Evolutionary conservation across 1,140 invertebrate genomes (phyloP).

Genomic region (Caenorhabditis latens): DNA sequence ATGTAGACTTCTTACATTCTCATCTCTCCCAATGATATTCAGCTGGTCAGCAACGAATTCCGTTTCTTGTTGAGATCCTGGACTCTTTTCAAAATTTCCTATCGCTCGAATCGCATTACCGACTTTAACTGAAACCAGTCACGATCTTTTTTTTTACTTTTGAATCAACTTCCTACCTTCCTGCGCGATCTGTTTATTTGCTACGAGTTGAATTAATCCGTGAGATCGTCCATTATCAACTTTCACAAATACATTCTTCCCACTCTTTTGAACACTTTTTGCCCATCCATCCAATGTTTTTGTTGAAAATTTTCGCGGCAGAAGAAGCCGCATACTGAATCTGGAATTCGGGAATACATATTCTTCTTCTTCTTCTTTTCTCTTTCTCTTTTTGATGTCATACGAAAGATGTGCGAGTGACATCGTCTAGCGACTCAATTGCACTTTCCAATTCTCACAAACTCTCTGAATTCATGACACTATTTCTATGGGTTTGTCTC

Average conservation of each 20-base stretch:
- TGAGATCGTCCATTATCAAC: conserved; percentile 65
- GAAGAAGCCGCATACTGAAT: not conserved
- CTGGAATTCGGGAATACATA: not conserved
- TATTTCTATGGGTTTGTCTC: conserved; percentile 18
- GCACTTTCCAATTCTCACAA: not conserved
- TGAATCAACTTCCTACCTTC: not conserved
- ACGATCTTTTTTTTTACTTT: too few species aligned
- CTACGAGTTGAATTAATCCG: conserved; percentile 68
- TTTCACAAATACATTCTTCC: conserved; percentile 67
- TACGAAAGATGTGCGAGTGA: conserved; percentile 30
- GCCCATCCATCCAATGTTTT: conserved; percentile 67
- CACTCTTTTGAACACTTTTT: conserved; percentile 64
- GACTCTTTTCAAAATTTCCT: conserved; percentile 68
- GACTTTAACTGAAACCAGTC: conserved; percentile 57
- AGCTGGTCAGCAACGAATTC: conserved; percentile 69
- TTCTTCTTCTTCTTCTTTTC: not conserved
- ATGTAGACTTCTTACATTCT: conserved; percentile 53
- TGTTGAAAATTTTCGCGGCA: not conserved
- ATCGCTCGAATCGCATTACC: conserved; percentile 70
- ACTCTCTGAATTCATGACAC: conserved; percentile 10
- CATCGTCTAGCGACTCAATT: conserved; percentile 31
- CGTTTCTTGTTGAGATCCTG: conserved; percentile 69
- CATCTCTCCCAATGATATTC: conserved; percentile 53
- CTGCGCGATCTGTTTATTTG: conserved; percentile 65
- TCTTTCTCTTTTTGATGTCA: conserved; percentile 3